Evolutionary conservation across 2,797 vertebrate genomes (phyloP), one percentile per base, ranked within the genome.

Genomic region (Chrysocyon brachyurus): DNA sequence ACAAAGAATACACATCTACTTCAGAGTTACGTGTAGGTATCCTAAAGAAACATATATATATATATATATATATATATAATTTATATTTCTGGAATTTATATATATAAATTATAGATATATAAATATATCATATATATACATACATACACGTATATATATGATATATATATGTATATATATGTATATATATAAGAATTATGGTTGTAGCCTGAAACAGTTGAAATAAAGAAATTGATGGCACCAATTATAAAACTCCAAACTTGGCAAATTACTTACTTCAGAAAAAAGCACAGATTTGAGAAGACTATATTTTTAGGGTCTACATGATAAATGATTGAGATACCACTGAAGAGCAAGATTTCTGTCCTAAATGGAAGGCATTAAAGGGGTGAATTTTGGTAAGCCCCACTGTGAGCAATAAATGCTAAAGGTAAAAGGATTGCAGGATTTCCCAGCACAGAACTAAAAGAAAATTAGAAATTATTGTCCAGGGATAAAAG

Each of bases 381-480:
- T 52, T 73, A 75, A 14, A 36, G 19, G 3, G 28, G 21, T 14
- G 16, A n/a, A 36, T 82, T 87, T 82, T 56, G 36, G 7, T 77
- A 83, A 94, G 17, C 15, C 24, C 36, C 11, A 6, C 28, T 6
- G 7, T 54, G n/a, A 72, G 24, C 87, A 82, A 86, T 94, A 91
- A 82, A 82, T 86, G 63, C 7, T 16, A 57, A 70, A 70, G 9
- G 56, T 59, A 86, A 33, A 88, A 73, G 24, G 16, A 26, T 70
- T 12, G 63, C 12, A 31, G n/a, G 4, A 61, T 89, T 91, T 91
- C 83, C 15, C 66, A 61, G 11, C 31, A 75, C 6, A 82, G 49
- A 46, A 26, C 19, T 81, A 54, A 84, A 70, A 61, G 56, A 88
- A 92, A 89, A 96, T 92, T 84, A 86, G 88, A 91, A 91, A 93